Evolutionary conservation across 2,888 invertebrate genomes (phyloP).

Genomic region (Scelioninae gen. 2): DNA sequence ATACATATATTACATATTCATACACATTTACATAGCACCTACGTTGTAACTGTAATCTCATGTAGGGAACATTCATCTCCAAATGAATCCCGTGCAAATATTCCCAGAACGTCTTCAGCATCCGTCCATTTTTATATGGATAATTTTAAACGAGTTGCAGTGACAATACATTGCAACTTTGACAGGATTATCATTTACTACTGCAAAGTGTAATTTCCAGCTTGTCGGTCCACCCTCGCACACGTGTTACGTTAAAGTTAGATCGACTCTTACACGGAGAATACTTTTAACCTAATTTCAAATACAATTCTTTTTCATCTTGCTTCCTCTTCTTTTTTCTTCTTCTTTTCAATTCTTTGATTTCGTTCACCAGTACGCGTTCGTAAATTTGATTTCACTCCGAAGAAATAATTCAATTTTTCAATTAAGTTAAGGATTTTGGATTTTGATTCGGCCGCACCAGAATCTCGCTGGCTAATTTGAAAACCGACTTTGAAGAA

Average conservation of each 20-base stretch:
- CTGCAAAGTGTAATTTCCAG: constrained; percentile 48
- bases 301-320: constrained; percentile 1
- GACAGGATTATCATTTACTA: constrained; percentile 39
- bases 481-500: constrained; percentile 19
- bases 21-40: too few species aligned
- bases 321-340: neutral
- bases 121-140: constrained; percentile 26
- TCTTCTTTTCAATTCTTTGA: neutral
- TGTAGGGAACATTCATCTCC: too few species aligned
- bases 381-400: neutral
- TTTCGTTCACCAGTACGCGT: too few species aligned
- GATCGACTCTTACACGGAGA: constrained; percentile 14
- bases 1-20: too few species aligned
- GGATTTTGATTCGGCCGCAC: constrained; percentile 3
- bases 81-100: too few species aligned
- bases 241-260: constrained; percentile 28
- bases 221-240: constrained; percentile 36
- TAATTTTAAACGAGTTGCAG: constrained; percentile 45
- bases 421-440: constrained; percentile 13
- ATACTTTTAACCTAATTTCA: constrained; percentile 30
- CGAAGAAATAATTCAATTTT: neutral
- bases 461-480: constrained; percentile 22
- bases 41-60: too few species aligned
- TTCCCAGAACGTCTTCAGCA: too few species aligned
- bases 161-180: constrained; percentile 52